Evolutionary conservation across 2,888 invertebrate genomes (phyloP).

Genomic region (Microctonus hyperodae): DNA sequence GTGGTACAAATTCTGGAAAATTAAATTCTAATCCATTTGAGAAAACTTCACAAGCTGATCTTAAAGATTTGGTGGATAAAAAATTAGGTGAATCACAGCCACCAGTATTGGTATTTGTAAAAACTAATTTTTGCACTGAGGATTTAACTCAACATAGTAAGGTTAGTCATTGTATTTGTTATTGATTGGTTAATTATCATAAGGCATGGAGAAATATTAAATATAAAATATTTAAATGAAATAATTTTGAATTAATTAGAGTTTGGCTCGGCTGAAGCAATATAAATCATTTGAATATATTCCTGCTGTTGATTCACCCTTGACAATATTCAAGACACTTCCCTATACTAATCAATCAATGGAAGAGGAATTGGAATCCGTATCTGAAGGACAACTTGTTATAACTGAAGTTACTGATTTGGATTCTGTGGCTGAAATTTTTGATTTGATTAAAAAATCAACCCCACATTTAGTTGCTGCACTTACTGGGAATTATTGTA

Average conservation of each 20-base stretch:
- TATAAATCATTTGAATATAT: slow-evolving; percentile 65
- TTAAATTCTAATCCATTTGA: slow-evolving; percentile 44
- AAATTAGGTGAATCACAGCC: slow-evolving; percentile 60
- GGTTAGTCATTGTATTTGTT: no score
- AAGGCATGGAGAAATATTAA: background rate
- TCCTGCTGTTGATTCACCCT: slow-evolving; percentile 70
- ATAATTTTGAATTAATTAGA: slow-evolving; percentile 53
- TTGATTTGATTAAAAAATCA: slow-evolving; percentile 56
- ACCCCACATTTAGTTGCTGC: slow-evolving; percentile 48
- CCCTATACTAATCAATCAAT: slow-evolving; percentile 63
- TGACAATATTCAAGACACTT: slow-evolving; percentile 66
- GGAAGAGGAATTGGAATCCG: slow-evolving; percentile 62
- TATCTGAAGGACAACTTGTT: slow-evolving; percentile 46
- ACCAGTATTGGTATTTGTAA: slow-evolving; percentile 66
- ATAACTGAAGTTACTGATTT: slow-evolving; percentile 44
- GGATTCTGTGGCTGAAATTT: slow-evolving; percentile 45
- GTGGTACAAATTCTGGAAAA: slow-evolving; percentile 53
- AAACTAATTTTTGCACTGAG: slow-evolving; percentile 68
- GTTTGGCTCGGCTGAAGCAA: slow-evolving; percentile 59
- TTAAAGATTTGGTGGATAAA: slow-evolving; percentile 59
- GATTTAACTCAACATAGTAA: slow-evolving; percentile 67
- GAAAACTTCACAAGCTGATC: slow-evolving; percentile 58
- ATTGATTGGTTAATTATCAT: background rate
- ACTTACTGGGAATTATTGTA: slow-evolving; percentile 53
- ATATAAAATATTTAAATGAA: slow-evolving; percentile 29